Conservation (phyloP, 2,797 vertebrate genomes). For the Microhierax caerulescens region DNA sequence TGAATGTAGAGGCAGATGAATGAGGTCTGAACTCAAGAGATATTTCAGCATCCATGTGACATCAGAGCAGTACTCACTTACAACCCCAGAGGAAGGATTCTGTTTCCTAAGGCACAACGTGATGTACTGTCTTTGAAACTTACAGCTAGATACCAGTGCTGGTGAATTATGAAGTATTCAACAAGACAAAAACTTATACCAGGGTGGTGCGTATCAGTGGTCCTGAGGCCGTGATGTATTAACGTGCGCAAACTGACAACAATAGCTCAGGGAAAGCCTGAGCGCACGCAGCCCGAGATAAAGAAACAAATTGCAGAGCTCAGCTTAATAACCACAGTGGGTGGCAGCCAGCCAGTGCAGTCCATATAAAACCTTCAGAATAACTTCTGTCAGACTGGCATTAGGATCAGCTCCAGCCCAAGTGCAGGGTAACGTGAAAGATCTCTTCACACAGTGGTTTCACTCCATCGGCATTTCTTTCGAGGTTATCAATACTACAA, state of each 20-base stretch:
- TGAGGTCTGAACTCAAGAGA: slow-evolving; percentile 28
- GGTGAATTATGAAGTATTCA: slow-evolving; percentile 42
- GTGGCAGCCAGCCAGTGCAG: slow-evolving; percentile 6
- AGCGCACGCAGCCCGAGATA: not conserved
- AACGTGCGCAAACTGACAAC: not conserved
- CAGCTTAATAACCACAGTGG: not conserved
- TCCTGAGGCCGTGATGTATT: not conserved
- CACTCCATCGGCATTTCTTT: not conserved
- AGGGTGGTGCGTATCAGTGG: not conserved
- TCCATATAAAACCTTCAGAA: not conserved
- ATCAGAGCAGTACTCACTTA: not conserved
- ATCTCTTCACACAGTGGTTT: not conserved
- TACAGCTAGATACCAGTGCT: not conserved
- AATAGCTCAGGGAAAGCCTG: not conserved
- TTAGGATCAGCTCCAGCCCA: not conserved
- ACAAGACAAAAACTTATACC: slow-evolving; percentile 23
- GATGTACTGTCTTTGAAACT: slow-evolving; percentile 42
- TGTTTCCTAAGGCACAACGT: slow-evolving; percentile 9
- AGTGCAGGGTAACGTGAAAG: not conserved
- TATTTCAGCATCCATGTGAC: slow-evolving; percentile 47
- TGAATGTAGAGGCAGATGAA: slow-evolving; percentile 27
- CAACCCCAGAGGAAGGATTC: slow-evolving; percentile 29
- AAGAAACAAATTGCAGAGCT: slow-evolving; percentile 27
- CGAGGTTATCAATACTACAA: not conserved
- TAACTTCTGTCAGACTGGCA: slow-evolving; percentile 20